Percentiles rank a stretch among this genome's conserved stretches.
Conservation (phyloP, 2,113 vertebrate genomes). For the Poeciliopsis prolifica region DNA sequence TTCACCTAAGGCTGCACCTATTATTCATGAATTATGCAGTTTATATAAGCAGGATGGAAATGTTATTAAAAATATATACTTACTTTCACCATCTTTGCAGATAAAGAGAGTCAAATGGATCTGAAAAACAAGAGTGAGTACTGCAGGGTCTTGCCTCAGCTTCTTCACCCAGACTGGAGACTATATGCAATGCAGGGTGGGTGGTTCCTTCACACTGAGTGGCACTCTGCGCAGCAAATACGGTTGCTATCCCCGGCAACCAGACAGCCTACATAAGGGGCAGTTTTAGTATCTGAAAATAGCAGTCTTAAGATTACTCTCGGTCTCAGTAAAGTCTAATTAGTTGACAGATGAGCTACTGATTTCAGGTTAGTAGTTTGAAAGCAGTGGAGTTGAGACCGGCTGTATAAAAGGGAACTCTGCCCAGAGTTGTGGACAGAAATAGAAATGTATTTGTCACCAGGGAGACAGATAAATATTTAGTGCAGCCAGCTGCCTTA, state of each 20-base stretch:
- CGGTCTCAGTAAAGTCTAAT: neutral
- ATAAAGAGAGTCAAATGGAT: constrained; percentile 21
- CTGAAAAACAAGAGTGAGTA: constrained; percentile 22
- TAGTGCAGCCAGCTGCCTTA: constrained; percentile 33
- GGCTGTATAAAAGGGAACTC: constrained; percentile 9
- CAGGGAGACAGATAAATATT: constrained; percentile 70
- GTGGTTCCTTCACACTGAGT: constrained; percentile 28
- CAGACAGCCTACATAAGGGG: constrained; percentile 10
- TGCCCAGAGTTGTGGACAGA: constrained; percentile 16
- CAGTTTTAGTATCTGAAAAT: neutral
- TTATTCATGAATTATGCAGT: neutral
- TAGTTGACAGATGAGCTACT: constrained; percentile 24
- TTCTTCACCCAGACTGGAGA: constrained; percentile 15
- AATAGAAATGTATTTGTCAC: constrained; percentile 67
- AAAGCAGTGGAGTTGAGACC: constrained; percentile 24
- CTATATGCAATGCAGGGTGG: constrained; percentile 43
- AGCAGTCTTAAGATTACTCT: constrained; percentile 22
- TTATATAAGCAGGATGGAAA: neutral
- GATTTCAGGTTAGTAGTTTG: constrained; percentile 22
- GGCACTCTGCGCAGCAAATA: constrained; percentile 43
- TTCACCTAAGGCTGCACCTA: neutral
- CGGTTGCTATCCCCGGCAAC: neutral
- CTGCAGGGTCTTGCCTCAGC: constrained; percentile 41
- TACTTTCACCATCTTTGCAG: constrained; percentile 62
- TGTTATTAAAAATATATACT: constrained; percentile 37